Base-by-base conservation (phyloP, 2,113 vertebrate genomes). In the Microcebus murinus region DNA sequence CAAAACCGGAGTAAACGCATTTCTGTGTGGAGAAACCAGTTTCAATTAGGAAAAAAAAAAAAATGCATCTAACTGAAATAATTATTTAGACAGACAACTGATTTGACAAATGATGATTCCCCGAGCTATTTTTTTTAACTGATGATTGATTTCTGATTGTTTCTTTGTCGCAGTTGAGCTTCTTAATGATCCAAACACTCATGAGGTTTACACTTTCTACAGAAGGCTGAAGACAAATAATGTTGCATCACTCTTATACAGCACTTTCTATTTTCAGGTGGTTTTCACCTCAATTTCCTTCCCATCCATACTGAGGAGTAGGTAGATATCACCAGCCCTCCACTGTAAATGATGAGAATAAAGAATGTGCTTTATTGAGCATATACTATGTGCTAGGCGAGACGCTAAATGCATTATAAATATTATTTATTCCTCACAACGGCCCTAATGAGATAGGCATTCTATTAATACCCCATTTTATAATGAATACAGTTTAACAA, bases 31-130 rank as follows among this genome's bases (percentile, higher is more conserved):
- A 89, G 17, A 90, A 91, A 39, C 15, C 36, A 45, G 1, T 79
- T 85, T 91, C 36, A 39, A 34, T 63, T 74, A 42, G 63, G 9
- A 50, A 25, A 7, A 1, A 17, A 36, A 36, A 36, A 50, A 81
- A 76, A 88, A 52, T 81, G 10, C 29, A 77, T 73, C 92, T 86
- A 55, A 87, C 39, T 73, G 50, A 91, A 96, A 82, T 76, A 85
- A 95, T 87, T 92, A 85, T 92, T 90, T 81, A 92, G 87, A 91
- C 23, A 82, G 71, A 91, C 14, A 67, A 85, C 48, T 71, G 11
- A 92, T 59, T 81, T 95, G 89, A 95, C 91, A 93, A 90, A 90
- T 92, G 67, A 95, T 11, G 20, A 57, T 83, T 94, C 68, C 68
- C 48, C 48, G n/a, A 55, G 61, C 50, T 95, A 21, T 63, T 95